Evolutionary conservation across 23 tunicate genomes (phyloP).

Genomic region (Ciona savignyi): DNA sequence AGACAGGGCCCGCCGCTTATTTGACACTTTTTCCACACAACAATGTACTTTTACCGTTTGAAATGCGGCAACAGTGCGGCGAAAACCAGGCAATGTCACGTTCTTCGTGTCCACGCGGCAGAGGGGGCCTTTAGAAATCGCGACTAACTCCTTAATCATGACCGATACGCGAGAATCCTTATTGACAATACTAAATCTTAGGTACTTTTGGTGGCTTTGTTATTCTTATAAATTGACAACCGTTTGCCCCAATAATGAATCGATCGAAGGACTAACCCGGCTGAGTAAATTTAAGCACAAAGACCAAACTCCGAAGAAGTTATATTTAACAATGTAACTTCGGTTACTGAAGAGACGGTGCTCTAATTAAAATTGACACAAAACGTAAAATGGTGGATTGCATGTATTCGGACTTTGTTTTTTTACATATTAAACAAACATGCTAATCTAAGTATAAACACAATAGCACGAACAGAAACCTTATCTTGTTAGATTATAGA

Average conservation of each 20-base stretch:
- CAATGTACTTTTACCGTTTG: neutral
- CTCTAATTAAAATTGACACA: neutral
- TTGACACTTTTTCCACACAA: neutral
- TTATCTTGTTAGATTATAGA: no score
- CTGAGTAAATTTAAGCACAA: neutral
- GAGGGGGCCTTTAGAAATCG: neutral
- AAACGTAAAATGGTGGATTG: no score
- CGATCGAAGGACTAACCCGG: neutral
- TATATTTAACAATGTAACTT: neutral
- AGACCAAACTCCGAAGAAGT: neutral
- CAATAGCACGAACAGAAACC: no score
- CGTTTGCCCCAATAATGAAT: neutral
- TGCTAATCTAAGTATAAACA: no score
- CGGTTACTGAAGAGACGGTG: neutral
- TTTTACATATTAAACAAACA: no score
- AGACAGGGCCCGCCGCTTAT: constrained; percentile 1
- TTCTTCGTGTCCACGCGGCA: neutral
- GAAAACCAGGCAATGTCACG: neutral
- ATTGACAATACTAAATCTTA: neutral
- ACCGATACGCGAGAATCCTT: neutral
- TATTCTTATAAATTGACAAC: neutral
- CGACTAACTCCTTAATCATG: neutral
- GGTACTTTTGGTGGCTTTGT: neutral
- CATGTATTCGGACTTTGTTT: no score
- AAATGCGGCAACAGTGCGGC: neutral